Percentiles rank a stretch among this genome's conserved stretches.
Evolutionary conservation across 2,797 vertebrate species (phyloP).

Genomic region (Artibeus jamaicensis): DNA sequence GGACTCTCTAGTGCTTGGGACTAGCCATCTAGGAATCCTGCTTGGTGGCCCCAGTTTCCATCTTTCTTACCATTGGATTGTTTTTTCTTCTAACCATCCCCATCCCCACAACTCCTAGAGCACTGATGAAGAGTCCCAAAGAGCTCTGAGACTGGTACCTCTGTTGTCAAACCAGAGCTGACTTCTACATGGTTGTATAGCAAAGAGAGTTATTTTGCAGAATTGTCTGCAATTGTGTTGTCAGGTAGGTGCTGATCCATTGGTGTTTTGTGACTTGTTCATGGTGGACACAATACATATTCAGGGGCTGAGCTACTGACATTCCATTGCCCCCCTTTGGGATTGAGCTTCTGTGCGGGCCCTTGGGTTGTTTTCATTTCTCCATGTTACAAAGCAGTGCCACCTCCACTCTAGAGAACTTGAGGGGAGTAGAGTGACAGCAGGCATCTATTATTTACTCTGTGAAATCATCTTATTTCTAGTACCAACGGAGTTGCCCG

Average conservation of each 20-base stretch:
- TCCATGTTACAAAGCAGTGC: neutral
- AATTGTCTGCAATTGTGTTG: neutral
- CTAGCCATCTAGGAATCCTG: neutral
- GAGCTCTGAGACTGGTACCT: neutral
- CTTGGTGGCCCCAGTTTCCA: neutral
- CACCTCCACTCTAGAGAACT: neutral
- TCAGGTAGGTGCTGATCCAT: neutral
- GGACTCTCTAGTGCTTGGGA: neutral
- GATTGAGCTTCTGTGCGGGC: neutral
- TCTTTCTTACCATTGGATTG: neutral
- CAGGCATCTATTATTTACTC: neutral
- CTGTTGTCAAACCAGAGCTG: neutral
- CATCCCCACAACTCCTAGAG: too few species aligned
- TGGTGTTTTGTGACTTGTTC: neutral
- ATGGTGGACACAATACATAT: neutral
- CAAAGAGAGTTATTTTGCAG: neutral
- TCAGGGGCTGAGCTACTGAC: neutral
- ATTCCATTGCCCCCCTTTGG: neutral
- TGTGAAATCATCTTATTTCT: neutral
- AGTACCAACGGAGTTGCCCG: neutral
- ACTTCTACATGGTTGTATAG: neutral
- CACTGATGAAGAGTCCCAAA: neutral
- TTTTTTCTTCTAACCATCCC: neutral
- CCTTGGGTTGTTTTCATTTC: too few species aligned
- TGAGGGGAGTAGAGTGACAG: neutral